Evolutionary conservation across 2,113 vertebrate species (phyloP).

Genomic region (Neogobius melanostomus): DNA sequence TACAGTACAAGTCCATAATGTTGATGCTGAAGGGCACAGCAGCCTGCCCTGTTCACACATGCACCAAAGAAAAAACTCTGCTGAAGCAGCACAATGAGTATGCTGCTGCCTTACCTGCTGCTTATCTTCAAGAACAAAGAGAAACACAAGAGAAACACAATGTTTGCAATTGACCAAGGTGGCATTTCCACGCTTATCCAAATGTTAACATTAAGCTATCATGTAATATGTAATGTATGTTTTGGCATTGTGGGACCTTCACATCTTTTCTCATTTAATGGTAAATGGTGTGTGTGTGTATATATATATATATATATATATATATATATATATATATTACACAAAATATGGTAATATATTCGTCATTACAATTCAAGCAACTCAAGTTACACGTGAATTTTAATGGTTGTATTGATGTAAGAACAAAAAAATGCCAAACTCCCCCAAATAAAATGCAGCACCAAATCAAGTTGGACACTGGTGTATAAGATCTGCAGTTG

Average conservation of each 20-base stretch:
- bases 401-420: no score
- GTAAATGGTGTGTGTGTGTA: no score
- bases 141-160: neutral
- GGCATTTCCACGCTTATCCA: neutral
- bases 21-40: slow-evolving; percentile 1
- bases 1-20: neutral
- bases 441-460: no score
- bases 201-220: neutral
- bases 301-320: no score
- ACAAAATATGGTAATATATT: no score
- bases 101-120: neutral
- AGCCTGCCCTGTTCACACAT: neutral
- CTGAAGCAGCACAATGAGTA: neutral
- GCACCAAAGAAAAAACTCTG: neutral
- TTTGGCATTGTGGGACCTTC: slow-evolving; percentile 1
- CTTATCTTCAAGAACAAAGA: neutral
- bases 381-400: no score
- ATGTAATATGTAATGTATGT: neutral
- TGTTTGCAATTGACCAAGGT: neutral
- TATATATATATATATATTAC: no score
- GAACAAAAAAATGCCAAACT: no score
- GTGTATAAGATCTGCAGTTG: no score
- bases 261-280: neutral
- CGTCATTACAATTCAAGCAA: no score
- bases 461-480: no score